A percentile compares a stretch with the other conserved stretches of the same genome.
phyloP scores from a whole-genome alignment of 2,113 vertebrate species.

The Arenaria interpres region DNA sequence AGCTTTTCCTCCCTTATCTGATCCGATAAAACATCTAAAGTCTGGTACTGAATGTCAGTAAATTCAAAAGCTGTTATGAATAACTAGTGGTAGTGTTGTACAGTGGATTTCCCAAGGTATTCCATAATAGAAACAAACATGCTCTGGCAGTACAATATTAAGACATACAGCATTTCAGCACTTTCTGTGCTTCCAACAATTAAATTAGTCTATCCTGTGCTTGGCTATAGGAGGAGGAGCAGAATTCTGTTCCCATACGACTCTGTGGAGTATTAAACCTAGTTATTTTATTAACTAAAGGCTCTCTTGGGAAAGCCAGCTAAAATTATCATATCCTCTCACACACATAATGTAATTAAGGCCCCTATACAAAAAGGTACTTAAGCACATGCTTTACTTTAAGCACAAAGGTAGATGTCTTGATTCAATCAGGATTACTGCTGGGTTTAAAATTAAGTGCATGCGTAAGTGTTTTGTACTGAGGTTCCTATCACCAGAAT shows the following conservation, averaged over 20 bases:
- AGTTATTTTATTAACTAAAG: slow-evolving; percentile 69
- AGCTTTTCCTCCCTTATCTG: not conserved
- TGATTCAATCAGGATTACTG: slow-evolving; percentile 48
- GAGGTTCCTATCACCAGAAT: not conserved
- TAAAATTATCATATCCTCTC: slow-evolving; percentile 61
- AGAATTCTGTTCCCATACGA: slow-evolving; percentile 1
- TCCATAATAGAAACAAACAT: slow-evolving; percentile 54
- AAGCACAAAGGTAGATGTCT: slow-evolving; percentile 46
- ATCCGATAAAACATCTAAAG: not conserved
- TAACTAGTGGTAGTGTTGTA: not conserved
- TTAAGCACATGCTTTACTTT: slow-evolving; percentile 68
- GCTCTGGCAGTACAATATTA: slow-evolving; percentile 11
- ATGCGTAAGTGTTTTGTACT: not conserved
- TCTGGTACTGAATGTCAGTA: not conserved
- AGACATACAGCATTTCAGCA: slow-evolving; percentile 36
- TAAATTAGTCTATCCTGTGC: slow-evolving; percentile 51
- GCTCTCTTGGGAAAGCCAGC: slow-evolving; percentile 53
- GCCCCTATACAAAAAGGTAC: slow-evolving; percentile 46
- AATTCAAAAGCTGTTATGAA: not conserved
- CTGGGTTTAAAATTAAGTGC: slow-evolving; percentile 40
- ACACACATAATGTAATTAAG: slow-evolving; percentile 66
- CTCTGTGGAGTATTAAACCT: slow-evolving; percentile 45
- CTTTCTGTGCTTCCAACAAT: slow-evolving; percentile 39
- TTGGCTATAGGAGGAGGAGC: slow-evolving; percentile 16
- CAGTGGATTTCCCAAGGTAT: slow-evolving; percentile 44